These are phyloP conservation scores for Pollenia labialis DNA, from an alignment of 2,888 invertebrate species.

Conservation along the genomic window DNA sequence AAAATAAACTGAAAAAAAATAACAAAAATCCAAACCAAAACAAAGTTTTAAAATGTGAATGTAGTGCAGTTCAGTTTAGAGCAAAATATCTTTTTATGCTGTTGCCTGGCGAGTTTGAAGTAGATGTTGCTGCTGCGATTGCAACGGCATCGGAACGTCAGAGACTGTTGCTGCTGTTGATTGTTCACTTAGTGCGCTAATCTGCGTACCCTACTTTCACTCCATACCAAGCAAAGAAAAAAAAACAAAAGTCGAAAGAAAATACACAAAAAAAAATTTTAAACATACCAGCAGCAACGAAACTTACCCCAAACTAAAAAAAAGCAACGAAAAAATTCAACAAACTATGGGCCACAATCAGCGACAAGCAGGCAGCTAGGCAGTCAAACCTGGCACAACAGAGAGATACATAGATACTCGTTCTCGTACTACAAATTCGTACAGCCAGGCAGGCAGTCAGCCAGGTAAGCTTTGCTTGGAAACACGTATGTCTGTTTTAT, in stretches of 20 bases:
- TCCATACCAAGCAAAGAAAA: constrained; percentile 76
- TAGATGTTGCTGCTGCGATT: constrained; percentile 52
- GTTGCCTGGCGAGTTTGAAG: constrained; percentile 39
- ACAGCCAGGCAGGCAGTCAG: constrained; percentile 37
- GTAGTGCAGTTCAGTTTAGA: constrained; percentile 53
- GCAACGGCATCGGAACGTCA: constrained; percentile 46
- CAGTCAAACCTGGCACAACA: constrained; percentile 40
- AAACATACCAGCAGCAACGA: constrained; percentile 39
- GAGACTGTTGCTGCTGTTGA: constrained; percentile 57
- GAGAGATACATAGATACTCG: constrained; percentile 12
- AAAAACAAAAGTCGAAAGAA: constrained; percentile 20
- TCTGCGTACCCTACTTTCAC: constrained; percentile 83
- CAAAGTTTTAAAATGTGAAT: constrained; percentile 59
- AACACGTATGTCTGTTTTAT: constrained; percentile 15
- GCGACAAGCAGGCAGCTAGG: constrained; percentile 28
- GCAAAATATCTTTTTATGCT: constrained; percentile 26
- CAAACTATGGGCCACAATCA: constrained; percentile 51
- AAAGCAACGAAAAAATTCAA: constrained; percentile 20
- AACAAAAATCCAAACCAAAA: constrained; percentile 38
- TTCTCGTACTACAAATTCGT: constrained; percentile 22
- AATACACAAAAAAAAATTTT: constrained; percentile 17
- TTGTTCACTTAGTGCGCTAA: constrained; percentile 76
- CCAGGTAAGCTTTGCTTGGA: constrained; percentile 44
- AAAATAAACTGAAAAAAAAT: not conserved
- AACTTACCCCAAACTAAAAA: constrained; percentile 60